A percentile compares a stretch with the other conserved stretches of the same genome.
Evolutionary conservation across 2,888 invertebrate genomes (phyloP).

Genomic region (Colostygia pectinataria): DNA sequence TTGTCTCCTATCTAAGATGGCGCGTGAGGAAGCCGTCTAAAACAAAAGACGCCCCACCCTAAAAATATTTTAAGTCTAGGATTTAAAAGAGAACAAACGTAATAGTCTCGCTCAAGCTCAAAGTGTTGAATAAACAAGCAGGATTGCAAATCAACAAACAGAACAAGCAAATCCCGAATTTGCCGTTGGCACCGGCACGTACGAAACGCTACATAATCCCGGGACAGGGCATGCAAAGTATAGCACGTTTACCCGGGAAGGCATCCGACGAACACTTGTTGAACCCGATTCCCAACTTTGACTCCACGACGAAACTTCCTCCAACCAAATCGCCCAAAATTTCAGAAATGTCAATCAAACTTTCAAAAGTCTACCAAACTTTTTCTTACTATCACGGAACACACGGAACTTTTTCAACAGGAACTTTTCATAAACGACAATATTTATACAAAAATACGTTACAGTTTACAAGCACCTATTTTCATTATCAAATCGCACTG

Average conservation of each 20-base stretch:
- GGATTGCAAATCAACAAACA: conserved; percentile 58
- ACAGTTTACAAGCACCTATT: conserved; percentile 59
- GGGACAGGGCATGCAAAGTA: conserved; percentile 76
- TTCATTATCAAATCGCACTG: conserved; percentile 58
- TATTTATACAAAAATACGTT: conserved; percentile 40
- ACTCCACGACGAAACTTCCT: conserved; percentile 45
- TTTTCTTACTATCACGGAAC: conserved; percentile 22
- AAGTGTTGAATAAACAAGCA: conserved; percentile 41
- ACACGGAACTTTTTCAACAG: conserved; percentile 40
- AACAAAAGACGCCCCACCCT: conserved; percentile 81
- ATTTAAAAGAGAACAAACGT: conserved; percentile 33
- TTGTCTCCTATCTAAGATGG: conserved; percentile 78
- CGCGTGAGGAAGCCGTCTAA: conserved; percentile 69
- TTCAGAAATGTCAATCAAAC: conserved; percentile 40
- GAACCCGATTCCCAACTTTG: conserved; percentile 65
- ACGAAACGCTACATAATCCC: conserved; percentile 64
- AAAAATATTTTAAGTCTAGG: conserved; percentile 39
- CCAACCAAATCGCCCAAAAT: conserved; percentile 52
- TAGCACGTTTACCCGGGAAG: conserved; percentile 77
- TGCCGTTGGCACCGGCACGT: conserved; percentile 39
- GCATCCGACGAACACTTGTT: conserved; percentile 80
- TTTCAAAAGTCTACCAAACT: conserved; percentile 36
- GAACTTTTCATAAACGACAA: conserved; percentile 42
- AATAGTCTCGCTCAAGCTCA: conserved; percentile 28
- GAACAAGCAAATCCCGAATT: conserved; percentile 59